phyloP scores from a whole-genome alignment of 1,140 invertebrate species.

The Drosophila ohnishii region DNA sequence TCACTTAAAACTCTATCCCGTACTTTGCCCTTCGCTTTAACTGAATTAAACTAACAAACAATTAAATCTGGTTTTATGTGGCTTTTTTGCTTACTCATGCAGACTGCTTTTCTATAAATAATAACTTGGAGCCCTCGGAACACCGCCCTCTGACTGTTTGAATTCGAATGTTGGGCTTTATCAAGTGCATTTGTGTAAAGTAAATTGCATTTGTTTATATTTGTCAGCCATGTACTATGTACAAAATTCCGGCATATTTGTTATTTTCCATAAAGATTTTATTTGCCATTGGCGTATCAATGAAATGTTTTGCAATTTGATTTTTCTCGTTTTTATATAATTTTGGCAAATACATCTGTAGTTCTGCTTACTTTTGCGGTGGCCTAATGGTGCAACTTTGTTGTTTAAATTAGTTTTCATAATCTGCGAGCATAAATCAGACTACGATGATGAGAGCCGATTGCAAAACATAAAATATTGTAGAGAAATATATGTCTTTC shows the following conservation, averaged over 20 bases:
- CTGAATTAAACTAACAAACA: conserved; percentile 31
- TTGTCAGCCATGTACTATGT: conserved; percentile 22
- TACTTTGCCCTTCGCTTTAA: neutral
- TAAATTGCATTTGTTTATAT: conserved; percentile 59
- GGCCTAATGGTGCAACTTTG: neutral
- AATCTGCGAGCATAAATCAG: conserved; percentile 13
- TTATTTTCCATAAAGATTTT: conserved; percentile 7
- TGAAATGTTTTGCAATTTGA: neutral
- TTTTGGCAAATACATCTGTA: neutral
- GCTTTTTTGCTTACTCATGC: conserved; percentile 40
- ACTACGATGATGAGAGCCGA: conserved; percentile 3
- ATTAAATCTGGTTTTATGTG: conserved; percentile 42
- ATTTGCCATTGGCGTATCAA: neutral
- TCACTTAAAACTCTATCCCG: neutral
- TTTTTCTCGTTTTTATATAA: neutral
- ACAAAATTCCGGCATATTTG: neutral
- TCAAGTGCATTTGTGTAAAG: conserved; percentile 62
- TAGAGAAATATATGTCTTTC: neutral
- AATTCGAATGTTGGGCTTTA: conserved; percentile 25
- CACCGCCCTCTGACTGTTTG: conserved; percentile 5
- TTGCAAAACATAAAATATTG: neutral
- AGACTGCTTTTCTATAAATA: conserved; percentile 59
- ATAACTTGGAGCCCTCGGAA: conserved; percentile 48
- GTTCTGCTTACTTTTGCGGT: conserved; percentile 5
- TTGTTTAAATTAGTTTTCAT: conserved; percentile 7